A percentile compares a stretch with the other conserved stretches of the same genome.
Conservation (phyloP, 1,140 invertebrate species). For the Tetramorium simillimum region DNA sequence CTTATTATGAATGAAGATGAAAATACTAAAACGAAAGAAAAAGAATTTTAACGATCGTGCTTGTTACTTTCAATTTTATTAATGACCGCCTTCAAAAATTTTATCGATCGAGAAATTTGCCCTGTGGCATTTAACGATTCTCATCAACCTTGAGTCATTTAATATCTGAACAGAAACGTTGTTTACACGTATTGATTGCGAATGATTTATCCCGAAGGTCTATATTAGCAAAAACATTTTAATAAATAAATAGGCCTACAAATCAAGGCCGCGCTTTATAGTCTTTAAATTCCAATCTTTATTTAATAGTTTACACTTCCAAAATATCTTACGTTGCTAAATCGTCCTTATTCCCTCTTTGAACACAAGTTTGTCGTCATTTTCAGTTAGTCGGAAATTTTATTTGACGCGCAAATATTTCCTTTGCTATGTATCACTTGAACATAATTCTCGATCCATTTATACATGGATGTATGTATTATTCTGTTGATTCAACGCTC, state of each 20-base stretch:
- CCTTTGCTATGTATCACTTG: background rate
- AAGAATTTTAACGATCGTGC: background rate
- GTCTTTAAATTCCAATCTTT: background rate
- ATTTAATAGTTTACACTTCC: background rate
- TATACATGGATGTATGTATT: background rate
- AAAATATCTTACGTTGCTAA: background rate
- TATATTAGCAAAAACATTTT: background rate
- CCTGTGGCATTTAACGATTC: background rate
- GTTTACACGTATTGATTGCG: background rate
- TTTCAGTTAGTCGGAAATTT: background rate
- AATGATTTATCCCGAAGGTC: background rate
- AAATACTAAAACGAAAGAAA: background rate
- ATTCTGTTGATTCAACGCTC: background rate
- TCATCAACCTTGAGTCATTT: background rate
- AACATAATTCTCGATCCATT: background rate
- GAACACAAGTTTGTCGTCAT: background rate
- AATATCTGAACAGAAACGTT: background rate
- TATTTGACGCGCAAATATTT: background rate
- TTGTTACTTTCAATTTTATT: background rate
- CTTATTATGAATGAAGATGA: background rate
- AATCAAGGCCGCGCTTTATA: background rate
- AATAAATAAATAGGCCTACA: background rate
- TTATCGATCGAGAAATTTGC: background rate
- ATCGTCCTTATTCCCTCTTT: background rate
- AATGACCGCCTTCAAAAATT: background rate